Evolutionary conservation across 2,888 invertebrate genomes (phyloP).

Genomic region (Cephus sareptanus): DNA sequence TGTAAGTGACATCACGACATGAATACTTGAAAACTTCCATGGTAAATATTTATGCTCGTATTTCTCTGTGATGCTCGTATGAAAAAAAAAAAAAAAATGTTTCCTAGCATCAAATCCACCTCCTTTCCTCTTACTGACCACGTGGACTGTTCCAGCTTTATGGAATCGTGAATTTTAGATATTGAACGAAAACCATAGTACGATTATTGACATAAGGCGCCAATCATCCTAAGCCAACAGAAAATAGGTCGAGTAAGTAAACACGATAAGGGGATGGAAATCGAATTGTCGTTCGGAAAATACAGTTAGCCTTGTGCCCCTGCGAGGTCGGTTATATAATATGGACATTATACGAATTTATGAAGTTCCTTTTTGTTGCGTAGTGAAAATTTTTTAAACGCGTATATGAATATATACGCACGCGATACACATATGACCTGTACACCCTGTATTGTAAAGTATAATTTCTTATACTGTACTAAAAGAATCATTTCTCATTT

Average conservation of each 20-base stretch:
- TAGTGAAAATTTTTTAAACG: not conserved
- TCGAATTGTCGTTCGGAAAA: not conserved
- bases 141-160: not conserved
- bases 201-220: not conserved
- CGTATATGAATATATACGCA: not conserved
- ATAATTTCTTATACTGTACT: not conserved
- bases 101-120: not conserved
- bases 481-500: not conserved
- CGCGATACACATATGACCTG: not conserved
- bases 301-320: not conserved
- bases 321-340: not conserved
- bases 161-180: not conserved
- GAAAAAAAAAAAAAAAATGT: not conserved
- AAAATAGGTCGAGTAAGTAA: not conserved
- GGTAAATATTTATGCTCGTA: not conserved
- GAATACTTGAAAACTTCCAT: not conserved
- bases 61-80: not conserved
- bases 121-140: not conserved
- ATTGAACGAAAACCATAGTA: not conserved
- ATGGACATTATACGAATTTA: not conserved
- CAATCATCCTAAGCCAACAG: not conserved
- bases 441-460: not conserved
- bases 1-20: not conserved
- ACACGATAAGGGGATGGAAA: not conserved
- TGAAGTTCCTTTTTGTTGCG: not conserved